Percentiles rank a stretch among this genome's conserved stretches.
These are phyloP conservation scores for Apamea crenata DNA, from an alignment of 2,888 invertebrate species.

Conservation along the genomic window DNA sequence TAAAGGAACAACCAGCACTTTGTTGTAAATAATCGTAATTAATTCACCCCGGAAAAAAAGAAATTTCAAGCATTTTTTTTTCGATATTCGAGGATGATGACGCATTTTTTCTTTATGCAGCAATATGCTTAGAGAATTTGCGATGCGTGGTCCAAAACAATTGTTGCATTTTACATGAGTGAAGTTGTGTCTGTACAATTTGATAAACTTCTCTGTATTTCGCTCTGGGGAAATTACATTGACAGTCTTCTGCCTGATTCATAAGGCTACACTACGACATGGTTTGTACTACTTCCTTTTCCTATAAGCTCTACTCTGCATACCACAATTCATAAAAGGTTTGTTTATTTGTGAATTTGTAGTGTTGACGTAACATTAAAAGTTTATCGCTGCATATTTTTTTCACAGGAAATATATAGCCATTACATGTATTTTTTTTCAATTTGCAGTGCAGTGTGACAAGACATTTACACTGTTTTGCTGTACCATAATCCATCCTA, in stretches of 20 bases:
- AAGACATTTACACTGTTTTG: conserved; percentile 26
- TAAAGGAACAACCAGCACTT: not conserved
- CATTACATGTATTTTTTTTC: not conserved
- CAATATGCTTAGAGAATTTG: not conserved
- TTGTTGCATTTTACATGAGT: not conserved
- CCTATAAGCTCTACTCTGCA: not conserved
- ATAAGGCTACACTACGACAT: not conserved
- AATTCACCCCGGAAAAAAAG: not conserved
- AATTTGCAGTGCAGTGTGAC: conserved; percentile 48
- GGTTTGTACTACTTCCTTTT: not conserved
- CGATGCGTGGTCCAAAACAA: not conserved
- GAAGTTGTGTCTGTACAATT: not conserved
- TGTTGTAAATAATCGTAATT: not conserved
- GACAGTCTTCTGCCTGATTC: not conserved
- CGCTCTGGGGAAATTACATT: not conserved
- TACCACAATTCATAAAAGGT: not conserved
- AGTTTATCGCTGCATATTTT: not conserved
- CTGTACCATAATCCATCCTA: not conserved
- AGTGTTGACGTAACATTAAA: not conserved
- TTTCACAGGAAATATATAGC: not conserved
- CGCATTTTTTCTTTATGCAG: not conserved
- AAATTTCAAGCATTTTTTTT: not conserved
- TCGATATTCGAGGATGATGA: too few species aligned
- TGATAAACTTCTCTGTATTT: not conserved
- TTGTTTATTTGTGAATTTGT: not conserved